A percentile compares a stretch with the other conserved stretches of the same genome.
Evolutionary conservation across 1,140 invertebrate species (phyloP).

Genomic region (Andricus grossulariae): DNA sequence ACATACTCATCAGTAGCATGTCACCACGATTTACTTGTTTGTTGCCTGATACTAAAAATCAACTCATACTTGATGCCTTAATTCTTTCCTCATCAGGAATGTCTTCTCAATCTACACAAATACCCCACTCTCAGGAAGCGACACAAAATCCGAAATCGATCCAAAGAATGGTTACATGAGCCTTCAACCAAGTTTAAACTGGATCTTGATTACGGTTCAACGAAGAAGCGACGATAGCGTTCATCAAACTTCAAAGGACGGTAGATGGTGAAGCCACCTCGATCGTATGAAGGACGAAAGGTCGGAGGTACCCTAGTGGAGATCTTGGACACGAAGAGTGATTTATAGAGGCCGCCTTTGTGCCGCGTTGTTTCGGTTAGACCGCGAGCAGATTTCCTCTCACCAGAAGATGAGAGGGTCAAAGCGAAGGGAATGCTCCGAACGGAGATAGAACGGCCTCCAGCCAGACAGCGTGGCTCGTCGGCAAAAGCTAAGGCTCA

Average conservation of each 20-base stretch:
- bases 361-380: slow-evolving; percentile 48
- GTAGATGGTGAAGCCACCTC: slow-evolving; percentile 30
- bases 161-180: not conserved
- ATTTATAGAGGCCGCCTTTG: slow-evolving; percentile 61
- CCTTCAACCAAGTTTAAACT: not conserved
- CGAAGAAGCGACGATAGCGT: slow-evolving; percentile 18
- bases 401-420: slow-evolving; percentile 39
- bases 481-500: not conserved
- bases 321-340: slow-evolving; percentile 41
- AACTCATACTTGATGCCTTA: no score
- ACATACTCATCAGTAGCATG: no score
- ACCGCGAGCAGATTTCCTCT: slow-evolving; percentile 42
- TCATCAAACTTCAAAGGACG: slow-evolving; percentile 33
- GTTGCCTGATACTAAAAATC: no score
- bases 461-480: slow-evolving; percentile 61
- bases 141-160: not conserved
- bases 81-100: no score
- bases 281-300: slow-evolving; percentile 37
- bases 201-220: slow-evolving; percentile 3
- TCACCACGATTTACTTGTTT: no score
- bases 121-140: not conserved
- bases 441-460: slow-evolving; percentile 41
- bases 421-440: slow-evolving; percentile 32
- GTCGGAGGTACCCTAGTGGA: slow-evolving; percentile 37
- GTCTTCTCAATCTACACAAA: no score